phyloP scores from a whole-genome alignment of 1,140 invertebrate species.

The Panagrolaimus sp. region DNA sequence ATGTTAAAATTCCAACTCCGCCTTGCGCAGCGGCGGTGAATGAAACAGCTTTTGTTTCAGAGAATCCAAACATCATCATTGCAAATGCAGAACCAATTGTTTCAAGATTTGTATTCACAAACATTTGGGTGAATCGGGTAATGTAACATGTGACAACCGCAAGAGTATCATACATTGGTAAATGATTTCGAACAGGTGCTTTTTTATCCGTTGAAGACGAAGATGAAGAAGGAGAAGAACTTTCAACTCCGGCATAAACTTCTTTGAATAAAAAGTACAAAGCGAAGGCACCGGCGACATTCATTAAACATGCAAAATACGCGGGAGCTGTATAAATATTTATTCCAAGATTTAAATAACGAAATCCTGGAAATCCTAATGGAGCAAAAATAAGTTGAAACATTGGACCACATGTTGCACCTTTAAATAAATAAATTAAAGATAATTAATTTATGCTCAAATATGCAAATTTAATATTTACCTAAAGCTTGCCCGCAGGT shows the following conservation, averaged over 20 bases:
- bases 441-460: no score
- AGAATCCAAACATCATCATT: conserved; percentile 42
- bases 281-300: conserved; percentile 27
- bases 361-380: conserved; percentile 27
- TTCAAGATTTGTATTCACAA: conserved; percentile 42
- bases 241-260: conserved; percentile 31
- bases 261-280: conserved; percentile 29
- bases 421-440: no score
- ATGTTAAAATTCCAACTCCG: conserved; percentile 24
- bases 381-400: conserved; percentile 32
- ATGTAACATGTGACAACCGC: conserved; percentile 31
- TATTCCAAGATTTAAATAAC: conserved; percentile 19
- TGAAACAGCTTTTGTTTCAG: conserved; percentile 25
- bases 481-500: conserved; percentile 42
- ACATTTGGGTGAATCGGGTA: conserved; percentile 43
- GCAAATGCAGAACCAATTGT: conserved; percentile 36
- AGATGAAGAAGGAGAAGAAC: no score
- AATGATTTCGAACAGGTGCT: neutral
- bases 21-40: conserved; percentile 37
- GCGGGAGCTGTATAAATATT: conserved; percentile 37
- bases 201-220: neutral
- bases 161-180: conserved; percentile 31
- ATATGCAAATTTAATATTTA: no score
- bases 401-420: conserved; percentile 32
- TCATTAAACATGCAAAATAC: conserved; percentile 35